Conservation (phyloP, 64 coral and sea anemone genomes). For the Montipora foliosa region DNA sequence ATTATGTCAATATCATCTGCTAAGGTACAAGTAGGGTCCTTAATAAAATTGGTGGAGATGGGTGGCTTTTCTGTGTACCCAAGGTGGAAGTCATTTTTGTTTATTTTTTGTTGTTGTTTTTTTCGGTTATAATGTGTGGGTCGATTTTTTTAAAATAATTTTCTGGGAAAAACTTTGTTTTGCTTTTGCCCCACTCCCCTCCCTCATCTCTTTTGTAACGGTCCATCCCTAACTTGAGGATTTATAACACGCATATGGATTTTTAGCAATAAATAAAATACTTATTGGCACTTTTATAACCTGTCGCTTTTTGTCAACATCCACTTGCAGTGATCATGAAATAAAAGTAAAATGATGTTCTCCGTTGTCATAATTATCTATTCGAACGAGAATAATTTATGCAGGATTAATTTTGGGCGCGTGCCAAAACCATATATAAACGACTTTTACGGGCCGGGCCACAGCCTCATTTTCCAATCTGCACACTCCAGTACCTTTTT, state of each 20-base stretch:
- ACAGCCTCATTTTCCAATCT: constrained; percentile 18
- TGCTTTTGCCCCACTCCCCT: constrained; percentile 2
- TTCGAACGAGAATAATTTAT: constrained; percentile 3
- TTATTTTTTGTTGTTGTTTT: background rate
- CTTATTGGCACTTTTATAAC: background rate
- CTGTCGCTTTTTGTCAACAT: background rate
- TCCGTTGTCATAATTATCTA: constrained; percentile 11
- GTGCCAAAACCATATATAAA: background rate
- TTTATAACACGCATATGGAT: constrained; percentile 8
- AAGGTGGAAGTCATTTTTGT: background rate
- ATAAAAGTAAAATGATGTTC: background rate
- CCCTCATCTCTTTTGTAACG: background rate
- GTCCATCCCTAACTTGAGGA: constrained; percentile 3
- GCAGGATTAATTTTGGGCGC: constrained; percentile 6
- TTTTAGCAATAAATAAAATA: constrained; percentile 13
- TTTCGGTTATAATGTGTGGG: background rate
- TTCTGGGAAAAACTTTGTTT: constrained; percentile 21
- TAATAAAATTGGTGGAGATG: background rate
- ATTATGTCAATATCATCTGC: constrained; percentile 13
- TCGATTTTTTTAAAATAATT: background rate
- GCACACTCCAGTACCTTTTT: constrained; percentile 10
- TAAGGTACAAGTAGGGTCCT: background rate
- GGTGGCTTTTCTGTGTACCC: background rate
- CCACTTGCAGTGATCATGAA: background rate
- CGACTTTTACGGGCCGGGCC: background rate